Base-by-base conservation (phyloP, 2,888 invertebrate species). In the Pseudeuparius sepicola region DNA sequence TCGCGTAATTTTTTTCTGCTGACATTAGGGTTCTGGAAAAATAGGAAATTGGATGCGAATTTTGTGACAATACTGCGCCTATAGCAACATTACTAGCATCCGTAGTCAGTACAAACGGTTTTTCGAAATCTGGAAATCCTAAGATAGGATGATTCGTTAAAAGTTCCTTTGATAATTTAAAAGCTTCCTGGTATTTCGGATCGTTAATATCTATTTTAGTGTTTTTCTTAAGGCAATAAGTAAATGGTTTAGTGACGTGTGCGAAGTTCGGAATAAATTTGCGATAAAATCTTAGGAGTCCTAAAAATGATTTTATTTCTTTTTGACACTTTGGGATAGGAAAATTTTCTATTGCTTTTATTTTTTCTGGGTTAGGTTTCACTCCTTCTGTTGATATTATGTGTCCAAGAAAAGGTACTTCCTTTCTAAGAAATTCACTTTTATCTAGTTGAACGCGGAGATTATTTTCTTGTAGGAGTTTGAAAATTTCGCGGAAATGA, bases 261-360 rank as follows among this genome's bases (percentile, higher is more conserved):
- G 39, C 36, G 14, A 39, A 43, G 12, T 34, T 20, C 3, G 34
- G 18, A 7, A 40, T 31, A 17, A 36, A 48, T 33, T 35, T 36
- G 7, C 43, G 24, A 28, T 48, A 51, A 14, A 49, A 50, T 10
- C 50, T 43, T 4, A 41, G 13, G 6, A 44, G 25, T 25, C 48
- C 41, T 3, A 41, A 23, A 28, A 55, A 53, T 7, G 29, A 24
- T 48, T 51, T 51, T 3, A 53, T 49, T 41, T 53, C 37, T 40
- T 51, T 41, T 3, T 10, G 11, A 4, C 35, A 41, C 24, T 35
- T 40, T 9, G 42, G 51, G 14, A 48, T 24, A 6, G 44, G 41
- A 18, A n/a, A 29, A 3, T 30, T 29, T 35, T 35, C 30, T 9
- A 35, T 30, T 3, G 24, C 29, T 9, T 2, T n/a, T 7, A 29